Percentiles rank a stretch among this genome's conserved stretches.
Conservation (phyloP, 2,797 vertebrate genomes). For the Falco biarmicus region DNA sequence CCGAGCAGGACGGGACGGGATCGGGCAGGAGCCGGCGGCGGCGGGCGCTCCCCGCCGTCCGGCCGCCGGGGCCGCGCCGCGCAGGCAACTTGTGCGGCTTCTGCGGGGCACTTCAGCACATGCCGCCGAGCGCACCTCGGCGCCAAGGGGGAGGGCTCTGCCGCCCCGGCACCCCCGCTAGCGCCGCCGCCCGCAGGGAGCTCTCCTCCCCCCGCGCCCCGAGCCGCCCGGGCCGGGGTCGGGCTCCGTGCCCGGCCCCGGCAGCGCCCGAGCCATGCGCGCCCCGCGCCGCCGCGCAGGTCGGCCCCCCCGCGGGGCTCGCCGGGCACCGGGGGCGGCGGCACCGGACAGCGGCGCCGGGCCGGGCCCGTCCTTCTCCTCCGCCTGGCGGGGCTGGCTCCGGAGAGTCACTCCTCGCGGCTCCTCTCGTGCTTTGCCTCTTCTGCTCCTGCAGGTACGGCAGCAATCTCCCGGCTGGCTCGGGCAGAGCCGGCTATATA, state of each 20-base stretch:
- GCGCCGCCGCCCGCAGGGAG: not conserved
- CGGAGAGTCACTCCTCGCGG: not conserved
- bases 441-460: constrained; percentile 27
- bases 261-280: constrained; percentile 11
- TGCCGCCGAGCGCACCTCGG: constrained; percentile 41
- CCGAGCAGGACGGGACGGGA: not conserved
- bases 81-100: constrained; percentile 5
- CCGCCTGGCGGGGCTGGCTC: not conserved
- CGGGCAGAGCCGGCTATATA: constrained; percentile 48
- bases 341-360: not conserved
- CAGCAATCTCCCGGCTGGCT: constrained; percentile 6
- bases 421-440: not conserved
- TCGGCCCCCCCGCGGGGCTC: not conserved
- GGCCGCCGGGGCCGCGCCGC: not conserved
- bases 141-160: not conserved
- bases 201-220: not conserved
- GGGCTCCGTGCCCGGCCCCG: constrained; percentile 1
- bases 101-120: constrained; percentile 40
- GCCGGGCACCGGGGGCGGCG: not conserved
- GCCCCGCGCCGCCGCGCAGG: not conserved
- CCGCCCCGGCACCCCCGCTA: not conserved
- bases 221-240: not conserved
- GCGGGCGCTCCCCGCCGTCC: not conserved
- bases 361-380: not conserved
- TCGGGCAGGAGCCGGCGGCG: not conserved